These are phyloP conservation scores for Epizoanthus ramosus DNA, from an alignment of 92 coral and sea anemone genomes.

Conservation along the genomic window DNA sequence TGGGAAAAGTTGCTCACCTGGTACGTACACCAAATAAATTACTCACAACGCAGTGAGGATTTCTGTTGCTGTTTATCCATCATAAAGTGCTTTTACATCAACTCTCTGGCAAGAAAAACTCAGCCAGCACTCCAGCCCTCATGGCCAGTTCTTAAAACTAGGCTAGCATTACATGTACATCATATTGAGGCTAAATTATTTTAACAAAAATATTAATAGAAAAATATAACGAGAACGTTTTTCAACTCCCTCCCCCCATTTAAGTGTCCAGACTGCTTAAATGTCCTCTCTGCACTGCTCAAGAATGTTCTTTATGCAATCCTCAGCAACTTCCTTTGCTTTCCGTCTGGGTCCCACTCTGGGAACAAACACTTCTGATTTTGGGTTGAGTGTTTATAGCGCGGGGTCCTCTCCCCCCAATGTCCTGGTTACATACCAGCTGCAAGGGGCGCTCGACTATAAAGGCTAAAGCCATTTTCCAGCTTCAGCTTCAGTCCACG, in stretches of 20 bases:
- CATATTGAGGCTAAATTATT: no score
- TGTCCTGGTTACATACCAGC: constrained; percentile 57
- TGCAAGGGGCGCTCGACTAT: constrained; percentile 60
- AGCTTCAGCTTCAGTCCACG: constrained; percentile 58
- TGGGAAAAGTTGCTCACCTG: no score
- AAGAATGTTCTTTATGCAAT: constrained; percentile 24
- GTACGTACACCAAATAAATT: no score
- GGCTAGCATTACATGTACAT: no score
- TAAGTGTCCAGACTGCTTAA: constrained; percentile 59
- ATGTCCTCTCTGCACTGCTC: constrained; percentile 38
- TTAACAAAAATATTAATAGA: no score
- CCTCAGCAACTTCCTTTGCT: constrained; percentile 48
- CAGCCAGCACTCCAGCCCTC: no score
- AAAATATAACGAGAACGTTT: not conserved
- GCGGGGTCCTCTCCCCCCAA: constrained; percentile 54
- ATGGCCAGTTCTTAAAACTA: no score
- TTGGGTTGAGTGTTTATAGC: constrained; percentile 40
- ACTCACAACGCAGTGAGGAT: no score
- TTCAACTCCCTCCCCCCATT: constrained; percentile 56
- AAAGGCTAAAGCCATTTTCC: constrained; percentile 57
- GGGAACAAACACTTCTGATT: constrained; percentile 39
- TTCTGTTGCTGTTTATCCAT: no score
- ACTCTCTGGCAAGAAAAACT: no score
- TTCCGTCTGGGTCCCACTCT: constrained; percentile 48
- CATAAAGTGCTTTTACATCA: no score